Evolutionary conservation across 2,888 invertebrate species (phyloP).

Genomic region (Plemyria rubiginata): DNA sequence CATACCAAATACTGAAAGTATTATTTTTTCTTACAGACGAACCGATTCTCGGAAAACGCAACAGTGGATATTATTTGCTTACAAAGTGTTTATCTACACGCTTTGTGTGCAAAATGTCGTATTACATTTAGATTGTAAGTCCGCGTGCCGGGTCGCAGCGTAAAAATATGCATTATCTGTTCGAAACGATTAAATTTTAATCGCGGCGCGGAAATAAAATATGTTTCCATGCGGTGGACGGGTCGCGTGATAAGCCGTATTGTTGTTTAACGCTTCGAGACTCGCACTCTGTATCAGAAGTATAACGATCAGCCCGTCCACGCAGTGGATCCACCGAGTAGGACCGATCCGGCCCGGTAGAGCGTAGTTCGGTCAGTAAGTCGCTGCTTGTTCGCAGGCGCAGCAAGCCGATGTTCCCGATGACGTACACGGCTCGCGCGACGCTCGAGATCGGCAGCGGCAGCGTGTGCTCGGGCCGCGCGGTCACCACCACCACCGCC

Average conservation of each 20-base stretch:
- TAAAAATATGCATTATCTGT: conserved; percentile 11
- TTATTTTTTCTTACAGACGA: conserved; percentile 19
- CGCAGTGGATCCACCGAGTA: not conserved
- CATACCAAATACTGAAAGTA: conserved; percentile 5
- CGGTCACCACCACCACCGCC: conserved; percentile 81
- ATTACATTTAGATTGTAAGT: conserved; percentile 9
- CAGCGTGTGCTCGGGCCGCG: conserved; percentile 80
- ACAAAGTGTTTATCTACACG: conserved; percentile 13
- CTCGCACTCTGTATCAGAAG: not conserved
- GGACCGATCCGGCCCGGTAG: conserved; percentile 13
- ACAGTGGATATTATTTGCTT: conserved; percentile 24
- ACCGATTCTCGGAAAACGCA: conserved; percentile 23
- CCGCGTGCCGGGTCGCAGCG: conserved; percentile 27
- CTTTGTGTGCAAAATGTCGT: conserved; percentile 23
- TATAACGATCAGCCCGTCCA: not conserved
- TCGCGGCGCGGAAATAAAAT: conserved; percentile 7
- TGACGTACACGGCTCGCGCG: conserved; percentile 82
- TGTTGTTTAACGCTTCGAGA: not conserved
- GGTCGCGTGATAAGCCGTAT: conserved; percentile 14
- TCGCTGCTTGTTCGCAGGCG: conserved; percentile 65
- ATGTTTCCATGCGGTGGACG: conserved; percentile 8
- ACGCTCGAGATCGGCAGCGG: conserved; percentile 82
- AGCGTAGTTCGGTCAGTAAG: conserved; percentile 18
- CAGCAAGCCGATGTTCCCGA: conserved; percentile 77
- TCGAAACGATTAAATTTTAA: not conserved